Evolutionary conservation across 2,888 invertebrate genomes (phyloP).

Genomic region (Cabera pusaria): DNA sequence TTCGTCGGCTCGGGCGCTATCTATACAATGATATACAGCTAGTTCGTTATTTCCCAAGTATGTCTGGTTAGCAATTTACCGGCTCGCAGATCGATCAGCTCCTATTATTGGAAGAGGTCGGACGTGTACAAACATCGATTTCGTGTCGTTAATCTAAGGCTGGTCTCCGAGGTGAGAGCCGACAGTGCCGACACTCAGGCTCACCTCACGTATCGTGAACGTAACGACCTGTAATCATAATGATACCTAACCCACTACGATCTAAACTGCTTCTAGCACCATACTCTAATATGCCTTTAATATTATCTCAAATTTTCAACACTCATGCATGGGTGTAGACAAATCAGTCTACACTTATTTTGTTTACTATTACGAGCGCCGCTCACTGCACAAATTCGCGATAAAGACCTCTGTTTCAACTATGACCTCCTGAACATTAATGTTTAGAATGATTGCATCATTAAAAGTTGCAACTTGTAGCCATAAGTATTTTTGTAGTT

Average conservation of each 20-base stretch:
- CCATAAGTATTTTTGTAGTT: conserved; percentile 7
- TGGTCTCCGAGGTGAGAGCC: conserved; percentile 68
- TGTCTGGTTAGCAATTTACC: conserved; percentile 74
- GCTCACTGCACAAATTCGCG: no score
- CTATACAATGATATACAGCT: conserved; percentile 56
- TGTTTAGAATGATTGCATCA: no score
- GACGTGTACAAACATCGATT: conserved; percentile 82
- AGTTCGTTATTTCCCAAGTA: conserved; percentile 72
- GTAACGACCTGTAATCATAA: conserved; percentile 73
- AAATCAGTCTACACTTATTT: conserved; percentile 6
- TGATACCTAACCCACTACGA: conserved; percentile 47
- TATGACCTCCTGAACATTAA: no score
- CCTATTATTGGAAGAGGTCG: conserved; percentile 79
- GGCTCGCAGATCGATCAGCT: conserved; percentile 74
- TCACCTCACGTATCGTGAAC: conserved; percentile 74
- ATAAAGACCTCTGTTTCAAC: conserved; percentile 7
- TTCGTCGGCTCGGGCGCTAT: conserved; percentile 45
- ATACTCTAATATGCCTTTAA: conserved; percentile 21
- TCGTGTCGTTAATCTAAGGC: conserved; percentile 75
- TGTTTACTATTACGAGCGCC: conserved; percentile 8
- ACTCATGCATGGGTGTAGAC: conserved; percentile 12
- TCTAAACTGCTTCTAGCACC: conserved; percentile 24
- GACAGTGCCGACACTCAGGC: conserved; percentile 61
- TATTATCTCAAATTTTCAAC: conserved; percentile 25
- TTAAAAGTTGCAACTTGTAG: conserved; percentile 7